phyloP scores from a whole-genome alignment of 2,113 vertebrate species.

The Cnemophilus loriae region DNA sequence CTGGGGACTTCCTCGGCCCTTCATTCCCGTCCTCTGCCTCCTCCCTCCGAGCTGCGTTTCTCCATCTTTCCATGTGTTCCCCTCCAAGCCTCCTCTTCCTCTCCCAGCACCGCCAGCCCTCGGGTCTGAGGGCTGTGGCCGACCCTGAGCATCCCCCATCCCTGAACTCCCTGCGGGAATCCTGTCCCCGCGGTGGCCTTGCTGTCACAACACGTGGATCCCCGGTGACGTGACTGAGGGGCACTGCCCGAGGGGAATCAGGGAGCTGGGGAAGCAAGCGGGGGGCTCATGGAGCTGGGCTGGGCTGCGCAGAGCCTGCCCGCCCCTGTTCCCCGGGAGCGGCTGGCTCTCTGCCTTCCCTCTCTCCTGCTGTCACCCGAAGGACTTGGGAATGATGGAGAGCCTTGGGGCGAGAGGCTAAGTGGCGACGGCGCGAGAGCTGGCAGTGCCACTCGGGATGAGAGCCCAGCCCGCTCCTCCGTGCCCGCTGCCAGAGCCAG shows the following conservation, averaged over 20 bases:
- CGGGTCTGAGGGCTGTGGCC: not conserved
- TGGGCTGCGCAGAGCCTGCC: not conserved
- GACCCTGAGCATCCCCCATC: not conserved
- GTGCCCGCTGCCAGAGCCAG: not conserved
- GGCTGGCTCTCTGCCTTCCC: not conserved
- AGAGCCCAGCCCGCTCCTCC: not conserved
- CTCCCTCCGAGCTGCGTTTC: not conserved
- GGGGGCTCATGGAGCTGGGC: not conserved
- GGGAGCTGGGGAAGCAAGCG: not conserved
- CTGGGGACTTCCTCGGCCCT: not conserved
- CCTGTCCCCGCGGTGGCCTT: not conserved
- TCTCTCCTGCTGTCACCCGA: constrained; percentile 16
- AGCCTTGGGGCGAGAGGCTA: constrained; percentile 10
- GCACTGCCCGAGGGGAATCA: fast-evolving
- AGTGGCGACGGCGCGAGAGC: not conserved
- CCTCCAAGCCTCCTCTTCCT: not conserved
- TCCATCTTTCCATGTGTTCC: not conserved
- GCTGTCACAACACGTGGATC: fast-evolving
- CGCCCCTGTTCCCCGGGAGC: not conserved
- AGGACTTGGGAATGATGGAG: constrained; percentile 17
- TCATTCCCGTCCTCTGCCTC: not conserved
- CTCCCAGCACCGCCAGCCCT: not conserved
- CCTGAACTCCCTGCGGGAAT: not conserved
- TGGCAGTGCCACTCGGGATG: not conserved
- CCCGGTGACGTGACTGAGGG: fast-evolving